Evolutionary conservation across 2,888 invertebrate genomes (phyloP), one percentile per base, ranked within the genome.

Genomic region (Thera britannica): DNA sequence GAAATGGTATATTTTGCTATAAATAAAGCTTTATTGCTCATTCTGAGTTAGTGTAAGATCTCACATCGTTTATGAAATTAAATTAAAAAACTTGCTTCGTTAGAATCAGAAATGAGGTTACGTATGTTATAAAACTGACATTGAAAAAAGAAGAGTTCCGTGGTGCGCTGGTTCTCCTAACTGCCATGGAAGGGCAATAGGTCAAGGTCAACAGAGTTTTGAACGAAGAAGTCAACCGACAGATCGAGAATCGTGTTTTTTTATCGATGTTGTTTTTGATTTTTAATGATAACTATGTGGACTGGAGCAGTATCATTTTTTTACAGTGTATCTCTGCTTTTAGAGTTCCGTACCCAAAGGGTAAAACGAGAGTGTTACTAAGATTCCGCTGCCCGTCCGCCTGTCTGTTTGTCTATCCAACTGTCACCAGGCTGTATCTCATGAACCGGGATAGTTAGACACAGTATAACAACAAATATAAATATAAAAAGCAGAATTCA

Each of bases 201-300:
- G 64, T 68, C 64, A 68, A 68, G 68, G 64, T 68, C 64, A 64
- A 41, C 57, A 41, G 11, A 61, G 9, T 46, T 66, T 34, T 41
- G 1, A 48, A 60, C 55, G 48, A 35, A 46, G 46, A 46, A 11
- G 3, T 3, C n/a, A 46, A 46, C 1, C n/a, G 0, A 2, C 3
- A 3, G 9, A 34, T 34, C 23, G 34, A 23, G 52, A 34, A 12
- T 23, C 2, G 5, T 7, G 1, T 9, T 51, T 7, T 6, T 51
- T 51, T 23, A 8, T 23, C 44, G 38, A 1, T 38, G 6, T 38
- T 5, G 4, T 38, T 38, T 38, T 38, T 38, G 4, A 6, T 38
- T 38, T 38, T 38, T 38, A 38, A 38, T 38, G 38, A 38, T 38
- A 5, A 6, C 38, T 38, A 38, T 38, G 6, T 5, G 4, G 6